These are phyloP conservation scores for Cyclophora punctaria DNA, from an alignment of 2,888 invertebrate species.

Conservation along the genomic window DNA sequence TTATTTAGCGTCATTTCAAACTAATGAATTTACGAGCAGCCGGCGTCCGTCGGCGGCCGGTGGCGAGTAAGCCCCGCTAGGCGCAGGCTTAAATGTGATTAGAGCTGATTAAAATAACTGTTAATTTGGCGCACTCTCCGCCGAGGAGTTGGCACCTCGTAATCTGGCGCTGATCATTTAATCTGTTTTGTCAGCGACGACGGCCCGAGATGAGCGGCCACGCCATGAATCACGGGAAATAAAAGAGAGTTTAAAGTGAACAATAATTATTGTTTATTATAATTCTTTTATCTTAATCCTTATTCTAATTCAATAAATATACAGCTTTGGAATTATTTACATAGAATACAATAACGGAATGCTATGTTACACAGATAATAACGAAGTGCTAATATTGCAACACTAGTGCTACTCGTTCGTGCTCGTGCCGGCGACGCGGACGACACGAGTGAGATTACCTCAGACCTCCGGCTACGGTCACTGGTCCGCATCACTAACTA, in stretches of 20 bases:
- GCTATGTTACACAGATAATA: conserved; percentile 33
- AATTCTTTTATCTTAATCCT: conserved; percentile 51
- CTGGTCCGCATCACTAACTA: conserved; percentile 46
- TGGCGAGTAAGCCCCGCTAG: too few species aligned
- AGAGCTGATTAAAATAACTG: too few species aligned
- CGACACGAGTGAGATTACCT: conserved; percentile 34
- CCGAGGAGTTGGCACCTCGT: too few species aligned
- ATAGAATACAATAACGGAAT: conserved; percentile 52
- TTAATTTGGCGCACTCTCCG: too few species aligned
- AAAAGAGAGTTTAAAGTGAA: conserved; percentile 33
- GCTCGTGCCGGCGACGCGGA: conserved; percentile 2
- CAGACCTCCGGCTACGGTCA: conserved; percentile 22
- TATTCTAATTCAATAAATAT: conserved; percentile 62
- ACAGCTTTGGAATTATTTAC: conserved; percentile 64
- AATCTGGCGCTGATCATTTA: too few species aligned
- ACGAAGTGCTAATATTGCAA: conserved; percentile 41
- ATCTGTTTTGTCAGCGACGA: too few species aligned
- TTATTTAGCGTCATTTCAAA: too few species aligned
- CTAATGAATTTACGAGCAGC: too few species aligned
- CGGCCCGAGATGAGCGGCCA: too few species aligned
- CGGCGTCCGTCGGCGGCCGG: too few species aligned
- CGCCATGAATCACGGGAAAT: conserved; percentile 2
- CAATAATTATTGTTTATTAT: conserved; percentile 54
- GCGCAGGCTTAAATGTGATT: too few species aligned
- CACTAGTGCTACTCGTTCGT: conserved; percentile 9